phyloP scores from a whole-genome alignment of 2,113 vertebrate genomes.

The Ciconia boyciana region DNA sequence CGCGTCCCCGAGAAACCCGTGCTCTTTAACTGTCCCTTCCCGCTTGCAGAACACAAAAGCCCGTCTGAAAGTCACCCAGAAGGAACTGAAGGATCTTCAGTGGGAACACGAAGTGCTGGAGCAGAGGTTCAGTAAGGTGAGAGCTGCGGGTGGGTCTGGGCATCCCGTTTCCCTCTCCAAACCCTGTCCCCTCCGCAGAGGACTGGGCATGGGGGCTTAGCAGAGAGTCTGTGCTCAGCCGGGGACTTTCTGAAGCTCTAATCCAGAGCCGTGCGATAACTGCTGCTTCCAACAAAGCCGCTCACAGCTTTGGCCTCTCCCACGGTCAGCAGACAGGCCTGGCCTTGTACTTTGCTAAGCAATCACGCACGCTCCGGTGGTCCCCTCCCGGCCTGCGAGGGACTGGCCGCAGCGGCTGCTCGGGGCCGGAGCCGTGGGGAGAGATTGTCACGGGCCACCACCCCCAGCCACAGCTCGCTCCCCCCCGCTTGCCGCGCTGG shows the following conservation, averaged over 20 bases:
- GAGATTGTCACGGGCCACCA: background rate
- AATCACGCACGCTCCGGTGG: background rate
- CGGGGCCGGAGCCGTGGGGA: rapidly evolving
- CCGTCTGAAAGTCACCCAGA: conserved; percentile 73
- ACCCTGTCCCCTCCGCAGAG: background rate
- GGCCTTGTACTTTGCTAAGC: conserved; percentile 17
- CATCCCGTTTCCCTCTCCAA: background rate
- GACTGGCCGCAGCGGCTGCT: background rate
- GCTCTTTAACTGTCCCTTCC: background rate
- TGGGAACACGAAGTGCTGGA: conserved; percentile 82
- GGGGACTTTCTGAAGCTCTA: background rate
- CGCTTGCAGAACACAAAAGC: conserved; percentile 70
- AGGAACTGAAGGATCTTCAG: conserved; percentile 79
- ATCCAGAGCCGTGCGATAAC: background rate
- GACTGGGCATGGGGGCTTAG: background rate
- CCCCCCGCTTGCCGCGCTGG: rapidly evolving
- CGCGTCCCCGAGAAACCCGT: background rate
- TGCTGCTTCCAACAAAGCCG: background rate
- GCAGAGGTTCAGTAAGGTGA: conserved; percentile 84
- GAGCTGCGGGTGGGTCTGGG: background rate
- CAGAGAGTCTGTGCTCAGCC: background rate
- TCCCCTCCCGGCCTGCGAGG: background rate
- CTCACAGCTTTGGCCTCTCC: background rate
- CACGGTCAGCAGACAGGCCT: conserved; percentile 35
- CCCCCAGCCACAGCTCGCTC: rapidly evolving